phyloP scores from a whole-genome alignment of 2,888 invertebrate genomes.

The Archaeoteleia sp. region DNA sequence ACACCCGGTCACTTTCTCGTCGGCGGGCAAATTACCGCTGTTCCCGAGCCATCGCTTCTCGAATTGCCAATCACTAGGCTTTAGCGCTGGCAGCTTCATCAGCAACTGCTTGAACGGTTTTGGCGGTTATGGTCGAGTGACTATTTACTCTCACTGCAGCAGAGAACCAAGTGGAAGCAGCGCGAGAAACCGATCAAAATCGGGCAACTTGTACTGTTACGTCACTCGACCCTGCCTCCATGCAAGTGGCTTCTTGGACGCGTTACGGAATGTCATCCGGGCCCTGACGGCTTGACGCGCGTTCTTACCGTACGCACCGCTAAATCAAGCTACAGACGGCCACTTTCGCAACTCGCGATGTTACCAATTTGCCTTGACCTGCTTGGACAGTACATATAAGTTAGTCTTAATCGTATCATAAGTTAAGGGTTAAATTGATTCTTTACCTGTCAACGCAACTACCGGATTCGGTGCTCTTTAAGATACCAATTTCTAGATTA shows the following conservation, averaged over 20 bases:
- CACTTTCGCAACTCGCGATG: too few species aligned
- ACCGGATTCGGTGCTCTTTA: too few species aligned
- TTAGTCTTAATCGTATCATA: too few species aligned
- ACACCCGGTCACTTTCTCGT: conserved; percentile 11
- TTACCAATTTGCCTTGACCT: too few species aligned
- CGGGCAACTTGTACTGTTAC: too few species aligned
- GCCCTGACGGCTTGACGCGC: not conserved
- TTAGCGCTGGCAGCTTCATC: conserved; percentile 5
- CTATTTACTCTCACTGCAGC: conserved; percentile 3
- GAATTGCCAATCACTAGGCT: not conserved
- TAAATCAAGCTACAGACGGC: too few species aligned
- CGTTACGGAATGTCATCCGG: not conserved
- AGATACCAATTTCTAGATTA: too few species aligned
- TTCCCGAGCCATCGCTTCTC: not conserved
- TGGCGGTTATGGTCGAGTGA: not conserved
- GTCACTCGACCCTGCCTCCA: not conserved
- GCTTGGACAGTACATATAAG: too few species aligned
- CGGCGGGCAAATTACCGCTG: not conserved
- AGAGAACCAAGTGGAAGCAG: conserved; percentile 1
- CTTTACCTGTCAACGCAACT: too few species aligned
- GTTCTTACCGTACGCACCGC: not conserved
- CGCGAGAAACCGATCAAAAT: not conserved
- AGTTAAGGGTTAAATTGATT: too few species aligned
- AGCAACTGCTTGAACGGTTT: not conserved
- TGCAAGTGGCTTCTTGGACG: not conserved